Percentiles rank a stretch among this genome's conserved stretches.
These are phyloP conservation scores for Dendroctonus ponderosae DNA, from an alignment of 1,140 invertebrate species.

Conservation along the genomic window DNA sequence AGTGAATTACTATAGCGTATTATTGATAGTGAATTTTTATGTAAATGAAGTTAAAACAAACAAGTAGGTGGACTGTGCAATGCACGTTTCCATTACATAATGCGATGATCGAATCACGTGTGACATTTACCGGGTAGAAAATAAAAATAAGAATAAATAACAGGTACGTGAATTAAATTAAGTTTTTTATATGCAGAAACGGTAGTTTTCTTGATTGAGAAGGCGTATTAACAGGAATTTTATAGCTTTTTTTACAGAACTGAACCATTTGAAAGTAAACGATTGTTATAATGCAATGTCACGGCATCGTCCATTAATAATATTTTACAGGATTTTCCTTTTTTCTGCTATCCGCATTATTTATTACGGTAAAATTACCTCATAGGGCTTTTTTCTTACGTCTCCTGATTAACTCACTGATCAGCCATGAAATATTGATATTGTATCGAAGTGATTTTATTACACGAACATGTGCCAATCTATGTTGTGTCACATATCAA, in stretches of 20 bases:
- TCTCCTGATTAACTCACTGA: too few relatives aligned
- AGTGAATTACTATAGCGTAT: too few relatives aligned
- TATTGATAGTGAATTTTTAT: not conserved
- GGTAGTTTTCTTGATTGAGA: constrained; percentile 28
- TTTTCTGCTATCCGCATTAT: constrained; percentile 4
- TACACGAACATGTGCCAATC: too few relatives aligned
- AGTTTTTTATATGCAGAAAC: constrained; percentile 29
- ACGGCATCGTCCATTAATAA: constrained; percentile 24
- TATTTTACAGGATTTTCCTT: constrained; percentile 13
- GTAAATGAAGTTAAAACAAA: constrained; percentile 8
- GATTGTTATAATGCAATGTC: constrained; percentile 24
- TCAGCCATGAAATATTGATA: too few relatives aligned
- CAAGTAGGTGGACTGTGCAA: constrained; percentile 21
- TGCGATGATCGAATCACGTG: constrained; percentile 36
- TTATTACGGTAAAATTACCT: constrained; percentile 10
- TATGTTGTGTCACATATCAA: too few relatives aligned
- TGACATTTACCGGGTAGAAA: constrained; percentile 37
- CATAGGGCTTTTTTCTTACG: not conserved
- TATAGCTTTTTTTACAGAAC: constrained; percentile 16
- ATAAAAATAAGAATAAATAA: constrained; percentile 35
- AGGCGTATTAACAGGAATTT: constrained; percentile 28
- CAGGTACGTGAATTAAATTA: constrained; percentile 20
- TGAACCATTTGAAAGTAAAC: constrained; percentile 27
- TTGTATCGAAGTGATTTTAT: too few relatives aligned
- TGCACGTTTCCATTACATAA: constrained; percentile 39